phyloP scores from a whole-genome alignment of 35 echinoderm and acorn worm genomes.

The Diadema setosum region DNA sequence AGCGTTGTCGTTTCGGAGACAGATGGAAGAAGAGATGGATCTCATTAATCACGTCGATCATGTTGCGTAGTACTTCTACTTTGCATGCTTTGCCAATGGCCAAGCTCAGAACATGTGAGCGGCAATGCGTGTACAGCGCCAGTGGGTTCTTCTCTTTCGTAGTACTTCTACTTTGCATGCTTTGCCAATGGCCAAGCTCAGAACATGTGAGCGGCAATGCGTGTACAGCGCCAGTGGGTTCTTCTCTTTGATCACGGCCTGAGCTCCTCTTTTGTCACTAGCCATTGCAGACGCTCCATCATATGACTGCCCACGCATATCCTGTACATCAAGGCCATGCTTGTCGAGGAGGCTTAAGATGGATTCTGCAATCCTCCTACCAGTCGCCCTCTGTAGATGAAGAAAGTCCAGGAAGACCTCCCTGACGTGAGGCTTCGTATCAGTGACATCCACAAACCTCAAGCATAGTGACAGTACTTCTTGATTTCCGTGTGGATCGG shows the following conservation, averaged over 20 bases:
- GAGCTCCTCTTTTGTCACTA: neutral
- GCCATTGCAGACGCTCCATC: slow-evolving; percentile 32
- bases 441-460: neutral
- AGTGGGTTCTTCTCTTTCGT: neutral
- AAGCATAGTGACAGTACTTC: slow-evolving; percentile 22
- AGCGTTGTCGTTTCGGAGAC: slow-evolving; percentile 32
- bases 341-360: slow-evolving; percentile 1
- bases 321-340: neutral
- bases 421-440: neutral
- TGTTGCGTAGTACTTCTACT: neutral
- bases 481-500: slow-evolving; percentile 20
- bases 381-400: slow-evolving; percentile 23
- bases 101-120: neutral
- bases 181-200: slow-evolving; percentile 17
- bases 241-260: neutral
- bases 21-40: neutral
- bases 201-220: slow-evolving; percentile 21
- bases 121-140: neutral
- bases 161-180: neutral
- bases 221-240: slow-evolving; percentile 16
- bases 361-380: neutral
- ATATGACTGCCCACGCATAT: slow-evolving; percentile 18
- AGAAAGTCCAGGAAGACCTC: slow-evolving; percentile 12
- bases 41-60: slow-evolving; percentile 5
- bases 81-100: neutral